Percentiles rank a stretch among this genome's conserved stretches.
phyloP scores from a whole-genome alignment of 2,113 vertebrate species.

The Entomyzon cyanotis region DNA sequence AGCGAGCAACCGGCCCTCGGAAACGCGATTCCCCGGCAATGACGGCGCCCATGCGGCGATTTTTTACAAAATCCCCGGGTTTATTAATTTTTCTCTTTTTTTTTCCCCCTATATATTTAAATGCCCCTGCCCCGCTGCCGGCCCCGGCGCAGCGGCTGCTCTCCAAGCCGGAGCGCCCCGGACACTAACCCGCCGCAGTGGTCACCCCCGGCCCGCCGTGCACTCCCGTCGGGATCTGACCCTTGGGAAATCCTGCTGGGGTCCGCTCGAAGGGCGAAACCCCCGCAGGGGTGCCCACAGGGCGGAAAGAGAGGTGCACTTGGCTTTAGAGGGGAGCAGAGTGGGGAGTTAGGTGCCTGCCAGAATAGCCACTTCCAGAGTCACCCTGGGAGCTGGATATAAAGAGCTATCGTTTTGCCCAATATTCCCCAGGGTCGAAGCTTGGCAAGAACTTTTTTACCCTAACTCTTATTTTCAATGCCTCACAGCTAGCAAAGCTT shows the following conservation, averaged over 20 bases:
- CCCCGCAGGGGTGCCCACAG: background rate
- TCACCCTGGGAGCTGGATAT: background rate
- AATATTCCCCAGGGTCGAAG: background rate
- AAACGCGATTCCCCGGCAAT: background rate
- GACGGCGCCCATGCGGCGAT: accelerated
- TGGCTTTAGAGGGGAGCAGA: background rate
- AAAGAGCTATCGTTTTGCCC: background rate
- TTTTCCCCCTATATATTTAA: background rate
- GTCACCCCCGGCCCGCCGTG: too few species aligned
- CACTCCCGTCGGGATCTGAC: background rate
- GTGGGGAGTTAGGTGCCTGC: background rate
- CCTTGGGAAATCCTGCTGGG: background rate
- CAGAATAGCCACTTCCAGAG: background rate
- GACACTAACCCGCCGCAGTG: too few species aligned
- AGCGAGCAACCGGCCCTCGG: background rate
- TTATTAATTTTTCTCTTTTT: accelerated
- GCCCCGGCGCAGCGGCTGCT: background rate
- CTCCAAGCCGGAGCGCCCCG: background rate
- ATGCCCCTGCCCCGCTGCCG: background rate
- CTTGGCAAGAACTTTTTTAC: background rate
- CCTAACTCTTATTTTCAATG: background rate
- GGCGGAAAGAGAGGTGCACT: accelerated
- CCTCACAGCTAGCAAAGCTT: background rate
- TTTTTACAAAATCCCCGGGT: background rate
- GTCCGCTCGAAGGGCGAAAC: background rate